phyloP scores from a whole-genome alignment of 2,888 invertebrate genomes.

The Lycocerus yunnanus region DNA sequence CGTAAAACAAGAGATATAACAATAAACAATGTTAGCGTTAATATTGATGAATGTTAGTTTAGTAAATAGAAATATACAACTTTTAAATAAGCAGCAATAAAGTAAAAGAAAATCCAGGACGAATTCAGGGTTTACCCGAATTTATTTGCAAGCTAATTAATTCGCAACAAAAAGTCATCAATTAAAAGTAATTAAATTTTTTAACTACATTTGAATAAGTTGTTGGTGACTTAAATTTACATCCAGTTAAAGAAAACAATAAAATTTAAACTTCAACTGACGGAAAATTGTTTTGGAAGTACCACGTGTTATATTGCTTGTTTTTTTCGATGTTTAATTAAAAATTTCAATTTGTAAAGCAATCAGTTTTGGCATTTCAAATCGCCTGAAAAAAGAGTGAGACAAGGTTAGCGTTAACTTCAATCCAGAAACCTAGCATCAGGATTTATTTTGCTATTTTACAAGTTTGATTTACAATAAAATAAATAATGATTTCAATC shows the following conservation, averaged over 20 bases:
- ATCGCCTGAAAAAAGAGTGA: neutral
- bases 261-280: neutral
- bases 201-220: neutral
- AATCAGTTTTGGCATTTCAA: neutral
- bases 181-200: neutral
- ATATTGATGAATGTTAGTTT: neutral
- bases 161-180: neutral
- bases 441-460: too few relatives aligned
- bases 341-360: neutral
- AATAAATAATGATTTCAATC: too few relatives aligned
- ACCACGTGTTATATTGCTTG: neutral
- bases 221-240: neutral
- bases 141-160: neutral
- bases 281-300: neutral
- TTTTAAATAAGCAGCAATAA: neutral
- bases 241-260: neutral
- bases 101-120: neutral
- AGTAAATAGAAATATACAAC: neutral
- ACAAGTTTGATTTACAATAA: too few relatives aligned
- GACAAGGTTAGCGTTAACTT: too few relatives aligned
- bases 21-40: neutral
- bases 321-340: neutral
- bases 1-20: neutral
- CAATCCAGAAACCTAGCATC: too few relatives aligned
- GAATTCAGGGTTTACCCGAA: neutral